Base-by-base conservation (phyloP, 2,797 vertebrate genomes). In the Pyrrhura leucotis region DNA sequence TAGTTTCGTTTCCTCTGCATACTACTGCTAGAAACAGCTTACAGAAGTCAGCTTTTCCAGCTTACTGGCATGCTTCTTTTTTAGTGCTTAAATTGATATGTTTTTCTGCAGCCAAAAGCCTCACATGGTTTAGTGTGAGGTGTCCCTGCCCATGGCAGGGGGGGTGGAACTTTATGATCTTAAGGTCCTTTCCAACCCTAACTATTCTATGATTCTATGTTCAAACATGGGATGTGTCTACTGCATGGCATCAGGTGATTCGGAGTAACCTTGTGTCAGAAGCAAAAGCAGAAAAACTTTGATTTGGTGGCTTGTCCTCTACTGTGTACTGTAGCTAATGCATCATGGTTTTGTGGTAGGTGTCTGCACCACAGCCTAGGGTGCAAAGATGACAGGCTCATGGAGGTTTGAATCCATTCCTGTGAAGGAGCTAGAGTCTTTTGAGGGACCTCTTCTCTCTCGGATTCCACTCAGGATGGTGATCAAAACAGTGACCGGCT, bases 231-330 rank as follows among this genome's bases (percentile, higher is more conserved):
- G 25, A 47, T 59, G 15, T 51, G 26, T 39, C 21, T 16, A 29
- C 19, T 39, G 11, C 7, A 4, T 1, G 2, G 16, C 0, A 0
- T 9, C 1, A 0, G 48, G 21, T 54, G 26, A 53, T 44, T 56
- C 10, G 20, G 20, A 28, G 54, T 71, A 71, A 74, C 17, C 44
- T 75, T 26, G 14, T 51, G 16, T 19, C 48, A 86, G 44, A 73
- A 72, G 23, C 26, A 83, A 88, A 85, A 48, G 45, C 31, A 69
- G 39, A 14, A 85, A 69, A 77, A 37, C 22, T 62, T 12, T 5
- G 4, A 53, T 79, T 59, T 33, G 18, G 35, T 78, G 75, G 50
- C 53, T 71, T 28, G 18, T 65, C 42, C 73, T 62, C 9, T 35
- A 15, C 21, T 6, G 39, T 42, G 28, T 51, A 28, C 14, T 3